A percentile compares a stretch with the other conserved stretches of the same genome.
phyloP scores from a whole-genome alignment of 2,113 vertebrate species.

The Nothocercus nigrocapillus region DNA sequence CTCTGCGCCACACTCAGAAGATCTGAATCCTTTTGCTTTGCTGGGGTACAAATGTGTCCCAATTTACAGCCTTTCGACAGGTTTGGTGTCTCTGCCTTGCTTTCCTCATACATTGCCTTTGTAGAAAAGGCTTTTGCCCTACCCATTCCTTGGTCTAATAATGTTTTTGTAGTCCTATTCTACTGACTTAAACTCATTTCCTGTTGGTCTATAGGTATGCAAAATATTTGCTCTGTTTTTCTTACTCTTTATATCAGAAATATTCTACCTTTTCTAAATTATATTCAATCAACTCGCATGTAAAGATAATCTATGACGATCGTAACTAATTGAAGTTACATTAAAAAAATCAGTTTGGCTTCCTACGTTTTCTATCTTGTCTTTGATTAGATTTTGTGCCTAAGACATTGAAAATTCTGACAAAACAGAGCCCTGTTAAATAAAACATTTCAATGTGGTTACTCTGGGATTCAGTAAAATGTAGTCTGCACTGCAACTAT shows the following conservation, averaged over 20 bases:
- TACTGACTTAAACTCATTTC: not conserved
- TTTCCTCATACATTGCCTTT: not conserved
- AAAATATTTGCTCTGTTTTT: not conserved
- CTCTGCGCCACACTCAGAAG: not conserved
- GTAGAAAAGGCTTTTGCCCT: not conserved
- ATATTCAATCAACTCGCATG: not conserved
- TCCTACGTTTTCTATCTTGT: not conserved
- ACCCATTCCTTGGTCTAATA: not conserved
- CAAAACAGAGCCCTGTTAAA: not conserved
- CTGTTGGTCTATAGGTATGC: not conserved
- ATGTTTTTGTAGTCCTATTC: not conserved
- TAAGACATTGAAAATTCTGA: not conserved
- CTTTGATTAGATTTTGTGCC: not conserved
- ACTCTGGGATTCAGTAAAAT: not conserved
- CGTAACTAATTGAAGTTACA: not conserved
- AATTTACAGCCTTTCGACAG: not conserved
- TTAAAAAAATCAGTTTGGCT: not conserved
- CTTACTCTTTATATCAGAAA: not conserved
- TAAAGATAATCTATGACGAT: not conserved
- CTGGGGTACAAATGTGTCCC: not conserved
- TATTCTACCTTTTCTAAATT: rapidly evolving
- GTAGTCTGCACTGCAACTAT: not conserved
- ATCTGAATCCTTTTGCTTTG: not conserved
- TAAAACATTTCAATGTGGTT: not conserved
- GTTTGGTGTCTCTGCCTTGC: not conserved